Conservation (phyloP, 2,113 vertebrate species). For the Pelusios castaneus region DNA sequence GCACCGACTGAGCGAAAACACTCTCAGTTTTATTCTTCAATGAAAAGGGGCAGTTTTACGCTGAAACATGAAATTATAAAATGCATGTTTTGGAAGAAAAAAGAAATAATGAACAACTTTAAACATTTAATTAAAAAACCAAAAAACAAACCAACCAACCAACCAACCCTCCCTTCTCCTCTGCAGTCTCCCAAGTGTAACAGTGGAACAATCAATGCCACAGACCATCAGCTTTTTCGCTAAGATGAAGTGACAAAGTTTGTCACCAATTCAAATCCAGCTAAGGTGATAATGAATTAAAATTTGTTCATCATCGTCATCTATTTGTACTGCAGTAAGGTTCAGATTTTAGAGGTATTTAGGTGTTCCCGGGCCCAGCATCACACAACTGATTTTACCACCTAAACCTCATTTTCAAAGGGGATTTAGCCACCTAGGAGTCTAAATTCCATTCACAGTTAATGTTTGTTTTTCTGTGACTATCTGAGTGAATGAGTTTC, state of each 20-base stretch:
- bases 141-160: neutral
- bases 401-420: neutral
- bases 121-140: neutral
- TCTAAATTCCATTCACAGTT: neutral
- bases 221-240: neutral
- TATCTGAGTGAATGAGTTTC: slow-evolving; percentile 4
- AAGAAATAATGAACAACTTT: neutral
- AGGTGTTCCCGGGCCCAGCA: neutral
- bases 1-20: neutral
- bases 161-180: neutral
- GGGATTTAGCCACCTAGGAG: neutral
- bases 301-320: neutral
- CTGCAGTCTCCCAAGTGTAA: neutral
- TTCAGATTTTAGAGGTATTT: neutral
- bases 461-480: neutral
- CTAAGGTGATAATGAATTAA: neutral
- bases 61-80: neutral
- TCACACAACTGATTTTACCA: neutral
- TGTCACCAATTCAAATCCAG: neutral
- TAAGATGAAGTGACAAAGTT: neutral
- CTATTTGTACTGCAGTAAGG: neutral
- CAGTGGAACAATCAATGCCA: neutral
- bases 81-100: neutral
- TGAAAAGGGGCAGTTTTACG: neutral
- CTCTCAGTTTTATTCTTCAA: neutral